Conservation (phyloP, 2,888 invertebrate species). For the Acleris cristana region DNA sequence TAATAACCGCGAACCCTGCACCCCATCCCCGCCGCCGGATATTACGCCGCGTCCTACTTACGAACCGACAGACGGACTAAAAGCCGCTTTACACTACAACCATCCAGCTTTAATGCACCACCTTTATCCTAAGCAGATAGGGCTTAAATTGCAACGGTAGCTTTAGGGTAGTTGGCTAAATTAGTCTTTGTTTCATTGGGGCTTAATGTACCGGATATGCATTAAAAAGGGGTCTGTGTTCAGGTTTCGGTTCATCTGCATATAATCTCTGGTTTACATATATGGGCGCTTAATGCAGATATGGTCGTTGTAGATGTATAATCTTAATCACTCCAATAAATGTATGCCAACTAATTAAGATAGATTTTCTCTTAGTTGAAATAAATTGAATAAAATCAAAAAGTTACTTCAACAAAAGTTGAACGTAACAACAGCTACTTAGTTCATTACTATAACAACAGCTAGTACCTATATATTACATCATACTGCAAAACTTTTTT, state of each 20-base stretch:
- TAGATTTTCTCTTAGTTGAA: no score
- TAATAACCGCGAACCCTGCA: neutral
- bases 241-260: neutral
- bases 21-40: conserved; percentile 20
- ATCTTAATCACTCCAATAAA: no score
- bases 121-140: neutral
- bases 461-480: no score
- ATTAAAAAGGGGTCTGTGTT: conserved; percentile 9
- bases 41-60: conserved; percentile 25
- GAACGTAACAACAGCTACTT: no score
- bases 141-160: neutral
- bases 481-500: no score
- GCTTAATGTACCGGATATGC: conserved; percentile 31
- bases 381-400: no score
- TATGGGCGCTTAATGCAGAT: no score
- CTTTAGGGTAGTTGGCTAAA: conserved; percentile 3
- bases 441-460: no score
- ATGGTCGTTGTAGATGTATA: no score
- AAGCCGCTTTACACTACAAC: neutral
- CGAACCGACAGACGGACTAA: conserved; percentile 18
- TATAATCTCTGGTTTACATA: no score
- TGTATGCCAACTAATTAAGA: no score
- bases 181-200: conserved; percentile 25
- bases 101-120: neutral
- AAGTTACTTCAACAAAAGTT: no score